phyloP scores from a whole-genome alignment of 1,140 invertebrate genomes.

The Acromyrmex heyeri region DNA sequence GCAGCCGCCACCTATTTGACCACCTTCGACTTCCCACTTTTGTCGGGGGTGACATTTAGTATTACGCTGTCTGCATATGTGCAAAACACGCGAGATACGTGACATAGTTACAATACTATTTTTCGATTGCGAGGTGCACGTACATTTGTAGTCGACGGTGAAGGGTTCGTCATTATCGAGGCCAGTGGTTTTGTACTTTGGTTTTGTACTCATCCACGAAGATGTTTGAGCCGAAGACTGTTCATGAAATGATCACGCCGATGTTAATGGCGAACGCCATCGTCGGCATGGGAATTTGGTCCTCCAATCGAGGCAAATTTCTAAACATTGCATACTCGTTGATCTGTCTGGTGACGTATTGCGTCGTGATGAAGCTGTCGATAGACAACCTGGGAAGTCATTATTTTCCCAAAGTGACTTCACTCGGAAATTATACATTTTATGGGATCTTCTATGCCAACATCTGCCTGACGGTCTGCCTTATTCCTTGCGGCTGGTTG shows the following conservation, averaged over 20 bases:
- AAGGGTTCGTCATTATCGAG: neutral
- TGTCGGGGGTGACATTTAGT: constrained; percentile 35
- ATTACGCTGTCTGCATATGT: constrained; percentile 26
- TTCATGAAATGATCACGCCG: constrained; percentile 21
- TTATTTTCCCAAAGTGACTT: neutral
- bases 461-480: constrained; percentile 43
- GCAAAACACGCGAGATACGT: constrained; percentile 22
- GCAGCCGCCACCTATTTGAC: constrained; percentile 31
- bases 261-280: constrained; percentile 11
- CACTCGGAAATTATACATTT: constrained; percentile 11
- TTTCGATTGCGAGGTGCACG: neutral
- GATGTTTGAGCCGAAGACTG: constrained; percentile 41
- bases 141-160: neutral
- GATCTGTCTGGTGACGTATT: neutral
- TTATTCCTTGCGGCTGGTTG: constrained; percentile 53
- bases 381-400: neutral
- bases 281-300: constrained; percentile 19
- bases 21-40: neutral
- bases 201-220: neutral
- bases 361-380: neutral
- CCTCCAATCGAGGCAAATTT: neutral
- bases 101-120: constrained; percentile 13
- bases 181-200: neutral
- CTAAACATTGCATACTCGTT: constrained; percentile 14
- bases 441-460: constrained; percentile 45